These are phyloP conservation scores for Drosophila nannoptera DNA, from an alignment of 1,140 invertebrate genomes.

Conservation along the genomic window DNA sequence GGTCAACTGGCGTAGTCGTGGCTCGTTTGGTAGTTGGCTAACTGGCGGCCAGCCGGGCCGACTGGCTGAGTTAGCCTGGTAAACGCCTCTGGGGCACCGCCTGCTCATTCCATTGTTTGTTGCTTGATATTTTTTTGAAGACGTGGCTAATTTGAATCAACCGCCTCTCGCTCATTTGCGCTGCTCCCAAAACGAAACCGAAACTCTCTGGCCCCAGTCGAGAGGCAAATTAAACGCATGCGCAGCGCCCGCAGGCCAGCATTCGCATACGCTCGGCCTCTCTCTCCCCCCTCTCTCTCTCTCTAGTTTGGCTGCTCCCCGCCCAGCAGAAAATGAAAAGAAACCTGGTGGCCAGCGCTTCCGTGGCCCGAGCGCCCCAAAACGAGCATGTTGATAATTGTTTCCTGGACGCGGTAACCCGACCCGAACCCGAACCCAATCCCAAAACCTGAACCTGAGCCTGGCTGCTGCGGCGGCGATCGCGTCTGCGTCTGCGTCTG, in stretches of 20 bases:
- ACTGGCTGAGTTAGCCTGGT: constrained; percentile 55
- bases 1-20: constrained; percentile 39
- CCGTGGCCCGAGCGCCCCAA: constrained; percentile 50
- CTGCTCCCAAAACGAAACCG: constrained; percentile 73
- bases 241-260: constrained; percentile 61
- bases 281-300: background rate
- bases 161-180: constrained; percentile 75
- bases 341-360: constrained; percentile 63
- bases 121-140: constrained; percentile 70
- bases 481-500: constrained; percentile 29
- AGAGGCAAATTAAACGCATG: constrained; percentile 70
- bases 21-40: constrained; percentile 59
- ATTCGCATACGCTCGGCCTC: constrained; percentile 33
- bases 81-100: constrained; percentile 70
- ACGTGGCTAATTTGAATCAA: constrained; percentile 77
- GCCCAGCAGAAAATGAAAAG: constrained; percentile 9
- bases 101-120: constrained; percentile 75
- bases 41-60: constrained; percentile 23
- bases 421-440: constrained; percentile 39
- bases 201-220: constrained; percentile 44
- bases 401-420: constrained; percentile 71
- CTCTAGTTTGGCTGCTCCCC: no score
- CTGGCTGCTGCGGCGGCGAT: constrained; percentile 45
- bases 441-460: constrained; percentile 37
- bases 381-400: constrained; percentile 75